Base-by-base conservation (phyloP, 2,888 invertebrate species). In the Fabriciana adippe region DNA sequence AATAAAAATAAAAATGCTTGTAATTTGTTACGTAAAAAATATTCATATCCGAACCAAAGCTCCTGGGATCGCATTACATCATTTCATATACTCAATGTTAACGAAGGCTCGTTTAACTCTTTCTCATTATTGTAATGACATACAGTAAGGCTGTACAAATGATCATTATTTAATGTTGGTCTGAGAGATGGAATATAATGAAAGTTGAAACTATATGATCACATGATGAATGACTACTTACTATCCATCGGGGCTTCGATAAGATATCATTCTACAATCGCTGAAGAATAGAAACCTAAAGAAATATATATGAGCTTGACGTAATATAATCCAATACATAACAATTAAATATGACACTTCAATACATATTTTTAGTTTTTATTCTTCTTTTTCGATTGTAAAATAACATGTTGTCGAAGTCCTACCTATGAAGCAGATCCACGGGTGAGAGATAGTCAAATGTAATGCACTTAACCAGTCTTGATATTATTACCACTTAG, bases 401-500 rank as follows among this genome's bases (percentile, higher is more conserved):
- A 8, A 41, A 41, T 41, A 8, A 1, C 35, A 11, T 11, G 11
- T 11, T 31, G 4, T 15, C 15, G 5, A 26, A 26, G 6, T 6
- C n/a, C 0, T 0, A n/a, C 15, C 3, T 26, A 18, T 61, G n/a
- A 67, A 65, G 65, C 57, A 59, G 51, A 54, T 26, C 21, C 60
- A 21, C 60, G 35, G 45, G 63, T 47, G 26, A 61, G 50, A 47
- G 45, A 48, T 64, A 64, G 68, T 64, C 45, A 41, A 13, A 60
- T 47, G 18, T 71, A 71, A 72, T 67, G 63, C 61, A 64, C 67
- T 66, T 70, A 70, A 64, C 64, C 64, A 63, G 68, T 70, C 62
- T 55, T 71, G 69, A 69, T 69, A 68, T 71, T 73, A 70, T 68
- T 64, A 71, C 69, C 75, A 76, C 73, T 72, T 72, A 70, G 72